Base-by-base conservation (phyloP, 2,113 vertebrate species). In the Triplophysa siluroides region DNA sequence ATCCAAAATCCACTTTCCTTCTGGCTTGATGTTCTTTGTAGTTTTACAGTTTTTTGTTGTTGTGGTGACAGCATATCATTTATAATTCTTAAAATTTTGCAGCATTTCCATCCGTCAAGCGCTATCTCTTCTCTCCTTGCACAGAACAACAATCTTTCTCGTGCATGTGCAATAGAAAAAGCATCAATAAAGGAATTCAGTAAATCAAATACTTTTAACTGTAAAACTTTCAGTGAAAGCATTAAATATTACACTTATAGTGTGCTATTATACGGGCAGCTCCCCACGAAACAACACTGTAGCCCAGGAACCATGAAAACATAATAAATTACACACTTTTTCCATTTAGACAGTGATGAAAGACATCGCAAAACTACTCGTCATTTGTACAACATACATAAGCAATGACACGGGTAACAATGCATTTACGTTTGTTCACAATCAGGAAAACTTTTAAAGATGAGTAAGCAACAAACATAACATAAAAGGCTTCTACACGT, bases 161-260 rank as follows among this genome's bases (percentile, higher is more conserved):
- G 0, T n/a, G 52, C 66, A 56, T 26, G 4, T 65, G 24, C 43
- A 38, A 21, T 26, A 64, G 24, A 13, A 77, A 76, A 43, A 74
- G 24, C 33, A 47, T 43, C 65, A 64, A 47, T 58, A n/a, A 24
- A 78, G 63, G 86, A 89, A 90, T 65, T 68, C 8, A 76, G 90
- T 88, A 86, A 76, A 76, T 78, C 83, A 86, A 86, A 90, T 89
- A 92, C 90, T 87, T 94, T 77, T 69, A 92, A 93, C 94, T 93
- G 92, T 91, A 94, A 92, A 92, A 92, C 88, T 92, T 93, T 94
- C 89, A 81, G 93, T 93, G 93, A 94, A 94, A 94, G 91, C 94
- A 92, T 95, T 94, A 94, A 94, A 95, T 95, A 93, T 90, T 93
- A 93, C 90, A 93, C 87, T 90, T 93, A 92, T 88, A 93, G 90